Conservation (phyloP, 2,888 invertebrate genomes). For the Dendrolimus pini region DNA sequence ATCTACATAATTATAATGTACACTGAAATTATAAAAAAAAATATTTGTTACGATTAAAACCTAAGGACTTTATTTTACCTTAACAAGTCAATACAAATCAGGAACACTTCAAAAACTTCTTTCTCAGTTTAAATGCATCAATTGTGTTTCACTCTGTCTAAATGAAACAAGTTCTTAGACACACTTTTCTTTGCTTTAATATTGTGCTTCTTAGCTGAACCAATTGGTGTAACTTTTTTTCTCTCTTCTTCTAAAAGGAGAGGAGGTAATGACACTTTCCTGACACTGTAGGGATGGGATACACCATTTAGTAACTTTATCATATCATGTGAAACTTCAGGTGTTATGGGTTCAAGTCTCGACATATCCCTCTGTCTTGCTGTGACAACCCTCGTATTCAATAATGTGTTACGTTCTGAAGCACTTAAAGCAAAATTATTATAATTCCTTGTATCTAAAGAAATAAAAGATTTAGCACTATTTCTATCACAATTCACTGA, state of each 20-base stretch:
- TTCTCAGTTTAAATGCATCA: constrained; percentile 7
- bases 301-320: constrained; percentile 30
- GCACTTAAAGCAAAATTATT: constrained; percentile 42
- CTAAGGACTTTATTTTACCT: too few relatives aligned
- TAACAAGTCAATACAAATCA: too few relatives aligned
- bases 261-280: constrained; percentile 67
- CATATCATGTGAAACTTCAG: constrained; percentile 41
- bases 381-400: constrained; percentile 50
- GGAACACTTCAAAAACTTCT: too few relatives aligned
- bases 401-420: constrained; percentile 40
- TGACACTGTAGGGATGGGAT: constrained; percentile 38
- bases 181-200: constrained; percentile 30
- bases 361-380: constrained; percentile 54
- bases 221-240: constrained; percentile 33
- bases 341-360: constrained; percentile 54
- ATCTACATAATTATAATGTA: too few relatives aligned
- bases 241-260: constrained; percentile 60
- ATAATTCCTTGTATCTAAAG: constrained; percentile 55
- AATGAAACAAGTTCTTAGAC: constrained; percentile 30
- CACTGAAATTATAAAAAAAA: too few relatives aligned
- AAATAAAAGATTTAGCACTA: constrained; percentile 68
- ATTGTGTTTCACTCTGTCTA: constrained; percentile 34
- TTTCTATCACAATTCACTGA: constrained; percentile 59
- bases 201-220: constrained; percentile 49
- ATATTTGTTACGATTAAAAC: too few relatives aligned